Percentiles rank a stretch among this genome's conserved stretches.
Conservation (phyloP, 2,888 invertebrate species). For the Protophormia terraenovae region DNA sequence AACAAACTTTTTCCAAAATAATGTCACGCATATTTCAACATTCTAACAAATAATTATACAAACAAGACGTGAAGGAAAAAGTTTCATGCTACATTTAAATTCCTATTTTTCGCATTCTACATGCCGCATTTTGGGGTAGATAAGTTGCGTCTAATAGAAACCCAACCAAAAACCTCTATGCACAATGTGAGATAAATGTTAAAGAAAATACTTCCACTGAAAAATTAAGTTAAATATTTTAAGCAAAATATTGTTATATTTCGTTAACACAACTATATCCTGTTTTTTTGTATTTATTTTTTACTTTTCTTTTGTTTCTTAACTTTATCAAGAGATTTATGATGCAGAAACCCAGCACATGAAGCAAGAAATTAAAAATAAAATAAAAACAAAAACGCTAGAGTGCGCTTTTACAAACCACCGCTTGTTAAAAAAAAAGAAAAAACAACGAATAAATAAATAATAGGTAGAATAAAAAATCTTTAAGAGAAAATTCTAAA, state of each 20-base stretch:
- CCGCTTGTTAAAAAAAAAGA: not conserved
- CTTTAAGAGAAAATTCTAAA: not conserved
- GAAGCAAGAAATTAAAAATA: not conserved
- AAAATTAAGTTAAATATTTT: slow-evolving; percentile 39
- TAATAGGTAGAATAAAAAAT: not conserved
- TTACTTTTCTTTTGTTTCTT: not conserved
- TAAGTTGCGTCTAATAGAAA: slow-evolving; percentile 5
- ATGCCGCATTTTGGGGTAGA: slow-evolving; percentile 3
- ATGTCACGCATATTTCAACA: slow-evolving; percentile 52
- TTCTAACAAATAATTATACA: slow-evolving; percentile 49
- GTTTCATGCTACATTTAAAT: not conserved
- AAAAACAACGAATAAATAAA: too few relatives aligned
- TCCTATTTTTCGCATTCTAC: not conserved
- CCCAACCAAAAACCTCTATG: not conserved
- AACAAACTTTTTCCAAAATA: slow-evolving; percentile 36
- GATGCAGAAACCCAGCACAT: not conserved
- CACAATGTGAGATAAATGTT: not conserved
- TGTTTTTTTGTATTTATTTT: not conserved
- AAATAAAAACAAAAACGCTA: too few relatives aligned
- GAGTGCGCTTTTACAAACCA: not conserved
- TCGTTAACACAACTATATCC: not conserved
- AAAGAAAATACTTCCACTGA: not conserved
- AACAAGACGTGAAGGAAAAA: slow-evolving; percentile 37
- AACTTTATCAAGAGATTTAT: not conserved
- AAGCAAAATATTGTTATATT: not conserved